Percentiles rank a stretch among this genome's conserved stretches.
Evolutionary conservation across 2,797 vertebrate genomes (phyloP).

Genomic region (Danionella dracula): DNA sequence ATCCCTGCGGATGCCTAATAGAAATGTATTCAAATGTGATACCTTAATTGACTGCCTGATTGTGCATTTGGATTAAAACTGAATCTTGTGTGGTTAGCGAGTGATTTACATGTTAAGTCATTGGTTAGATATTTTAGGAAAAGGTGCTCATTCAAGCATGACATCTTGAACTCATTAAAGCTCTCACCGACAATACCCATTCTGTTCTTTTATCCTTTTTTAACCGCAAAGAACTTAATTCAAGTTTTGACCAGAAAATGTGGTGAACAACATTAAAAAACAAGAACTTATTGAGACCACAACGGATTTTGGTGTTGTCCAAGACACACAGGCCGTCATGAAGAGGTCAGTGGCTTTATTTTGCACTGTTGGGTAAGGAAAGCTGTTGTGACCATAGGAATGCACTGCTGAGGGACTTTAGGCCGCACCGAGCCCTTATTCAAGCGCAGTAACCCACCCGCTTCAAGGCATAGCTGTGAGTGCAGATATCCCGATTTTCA

Average conservation of each 20-base stretch:
- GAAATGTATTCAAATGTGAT: no score
- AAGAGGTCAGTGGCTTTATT: constrained; percentile 60
- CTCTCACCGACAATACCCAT: no score
- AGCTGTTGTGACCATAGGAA: constrained; percentile 64
- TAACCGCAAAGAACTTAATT: constrained; percentile 56
- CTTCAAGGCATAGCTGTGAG: constrained; percentile 43
- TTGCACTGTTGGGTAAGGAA: constrained; percentile 62
- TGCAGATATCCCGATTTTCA: no score
- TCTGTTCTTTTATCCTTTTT: constrained; percentile 53
- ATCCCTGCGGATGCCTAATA: no score
- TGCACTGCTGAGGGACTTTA: constrained; percentile 64
- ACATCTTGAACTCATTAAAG: no score
- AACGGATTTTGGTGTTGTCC: constrained; percentile 59
- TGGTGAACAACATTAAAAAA: constrained; percentile 60
- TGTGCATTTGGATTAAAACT: no score
- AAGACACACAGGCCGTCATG: constrained; percentile 72
- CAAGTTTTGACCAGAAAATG: constrained; percentile 55
- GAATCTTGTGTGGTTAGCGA: no score
- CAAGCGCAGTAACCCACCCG: constrained; percentile 31
- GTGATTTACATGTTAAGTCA: no score
- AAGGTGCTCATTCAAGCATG: constrained; percentile 14
- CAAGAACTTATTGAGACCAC: constrained; percentile 61
- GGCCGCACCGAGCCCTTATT: constrained; percentile 49
- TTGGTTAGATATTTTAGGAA: no score
- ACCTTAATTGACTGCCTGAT: no score